Evolutionary conservation across 2,888 invertebrate genomes (phyloP).

Genomic region (Entomobrya proxima): DNA sequence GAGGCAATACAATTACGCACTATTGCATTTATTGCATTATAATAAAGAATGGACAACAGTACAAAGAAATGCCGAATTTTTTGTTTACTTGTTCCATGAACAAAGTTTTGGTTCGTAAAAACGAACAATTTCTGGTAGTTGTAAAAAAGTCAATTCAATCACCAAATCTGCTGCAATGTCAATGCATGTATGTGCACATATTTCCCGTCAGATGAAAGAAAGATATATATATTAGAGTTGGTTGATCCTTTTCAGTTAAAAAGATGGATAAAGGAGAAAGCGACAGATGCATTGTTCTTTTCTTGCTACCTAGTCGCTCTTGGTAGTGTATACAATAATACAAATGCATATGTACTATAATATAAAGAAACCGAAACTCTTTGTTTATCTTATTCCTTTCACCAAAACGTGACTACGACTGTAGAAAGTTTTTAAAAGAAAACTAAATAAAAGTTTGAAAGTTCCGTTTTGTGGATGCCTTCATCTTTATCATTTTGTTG

Average conservation of each 20-base stretch:
- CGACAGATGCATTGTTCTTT: no score
- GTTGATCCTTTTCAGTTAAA: no score
- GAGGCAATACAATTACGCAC: constrained; percentile 59
- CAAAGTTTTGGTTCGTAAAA: neutral
- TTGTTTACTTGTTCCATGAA: neutral
- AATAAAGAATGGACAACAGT: constrained; percentile 1
- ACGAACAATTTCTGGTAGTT: neutral
- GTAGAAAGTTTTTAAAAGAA: neutral
- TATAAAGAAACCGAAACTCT: neutral
- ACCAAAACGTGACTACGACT: neutral
- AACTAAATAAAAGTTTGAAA: constrained; percentile 1
- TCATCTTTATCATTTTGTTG: constrained; percentile 22
- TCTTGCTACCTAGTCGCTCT: neutral
- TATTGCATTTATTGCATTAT: constrained; percentile 52
- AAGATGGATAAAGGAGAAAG: neutral
- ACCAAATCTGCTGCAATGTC: constrained; percentile 29
- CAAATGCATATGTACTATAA: neutral
- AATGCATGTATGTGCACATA: neutral
- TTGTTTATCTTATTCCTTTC: neutral
- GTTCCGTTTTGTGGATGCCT: neutral
- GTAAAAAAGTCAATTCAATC: constrained; percentile 46
- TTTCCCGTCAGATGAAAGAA: neutral
- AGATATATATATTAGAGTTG: no score
- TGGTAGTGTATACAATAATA: neutral
- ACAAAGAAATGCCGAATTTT: neutral